Base-by-base conservation (phyloP, 2,113 vertebrate species). In the Polyodon spathula region DNA sequence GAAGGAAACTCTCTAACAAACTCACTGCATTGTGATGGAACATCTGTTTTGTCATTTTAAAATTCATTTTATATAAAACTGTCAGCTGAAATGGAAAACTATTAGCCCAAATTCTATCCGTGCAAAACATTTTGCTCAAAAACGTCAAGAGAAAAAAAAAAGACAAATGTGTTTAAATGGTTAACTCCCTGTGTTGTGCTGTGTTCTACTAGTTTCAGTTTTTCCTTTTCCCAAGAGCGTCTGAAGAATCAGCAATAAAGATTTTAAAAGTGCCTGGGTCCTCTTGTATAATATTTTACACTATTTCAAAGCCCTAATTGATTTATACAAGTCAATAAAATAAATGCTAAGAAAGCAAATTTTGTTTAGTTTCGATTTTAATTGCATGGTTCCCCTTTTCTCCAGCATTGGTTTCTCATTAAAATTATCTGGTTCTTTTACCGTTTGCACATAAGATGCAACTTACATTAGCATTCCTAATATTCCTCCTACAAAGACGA, bases 301-400 rank as follows among this genome's bases (percentile, higher is more conserved):
- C 51, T 60, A 38, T 65, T 53, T 63, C 63, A 71, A 60, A 39
- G 65, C 67, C 58, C 27, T 69, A 71, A 63, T 64, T 15, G 50
- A 66, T 53, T 52, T 60, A 70, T 61, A 59, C 14, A 61, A 66
- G 62, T 63, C 58, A 61, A 63, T 65, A 62, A 61, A 58, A 69
- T 2, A 68, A 53, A 70, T 9, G 0, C 66, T 6, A 66, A 2
- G 46, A 71, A 74, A 67, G 66, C 54, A 16, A 68, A 58, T 14
- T 62, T 42, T 63, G 37, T 51, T 40, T 37, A 27, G 42, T 54
- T 46, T 46, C 27, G 12, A 46, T 44, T 54, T 27, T 27, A 16
- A 37, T 17, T 37, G 16, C 4, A 54, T 15, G 53, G 6, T 37
- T 8, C 15, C 3, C 53, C 6, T 50, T 50, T 50, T 50, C 11